A percentile compares a stretch with the other conserved stretches of the same genome.
Evolutionary conservation across 2,888 invertebrate genomes (phyloP).

Genomic region (Iselma pallidipennis): DNA sequence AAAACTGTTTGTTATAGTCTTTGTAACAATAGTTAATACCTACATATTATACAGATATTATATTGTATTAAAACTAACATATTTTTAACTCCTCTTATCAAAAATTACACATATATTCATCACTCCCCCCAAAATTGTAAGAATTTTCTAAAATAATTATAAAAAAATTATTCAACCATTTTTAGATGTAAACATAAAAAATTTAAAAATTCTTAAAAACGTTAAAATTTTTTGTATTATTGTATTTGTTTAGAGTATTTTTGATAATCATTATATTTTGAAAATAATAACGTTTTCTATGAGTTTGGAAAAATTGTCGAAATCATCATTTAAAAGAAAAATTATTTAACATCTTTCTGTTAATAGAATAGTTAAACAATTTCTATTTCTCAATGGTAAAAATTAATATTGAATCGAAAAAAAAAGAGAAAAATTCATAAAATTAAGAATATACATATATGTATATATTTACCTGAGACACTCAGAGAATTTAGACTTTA

Average conservation of each 20-base stretch:
- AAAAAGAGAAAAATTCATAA: background rate
- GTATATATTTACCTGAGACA: slow-evolving; percentile 42
- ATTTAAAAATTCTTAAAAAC: background rate
- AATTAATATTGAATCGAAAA: background rate
- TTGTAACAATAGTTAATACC: background rate
- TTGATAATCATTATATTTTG: slow-evolving; percentile 1
- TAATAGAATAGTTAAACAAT: slow-evolving; percentile 15
- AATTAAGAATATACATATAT: too few species aligned
- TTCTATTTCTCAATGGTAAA: background rate
- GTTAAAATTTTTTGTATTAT: background rate
- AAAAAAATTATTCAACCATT: too few species aligned
- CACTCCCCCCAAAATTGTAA: too few species aligned
- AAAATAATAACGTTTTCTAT: background rate
- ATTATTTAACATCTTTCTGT: slow-evolving; percentile 28
- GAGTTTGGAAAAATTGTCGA: too few species aligned
- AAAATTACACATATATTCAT: slow-evolving; percentile 13
- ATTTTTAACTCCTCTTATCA: slow-evolving; percentile 10
- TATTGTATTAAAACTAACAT: background rate
- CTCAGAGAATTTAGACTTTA: slow-evolving; percentile 40
- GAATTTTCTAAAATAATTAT: too few species aligned
- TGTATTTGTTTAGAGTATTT: background rate
- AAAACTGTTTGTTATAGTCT: background rate
- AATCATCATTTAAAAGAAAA: slow-evolving; percentile 29
- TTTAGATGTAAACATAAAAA: too few species aligned
- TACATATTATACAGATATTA: background rate